Evolutionary conservation across 2,113 vertebrate genomes (phyloP).

Genomic region (Oxyura jamaicensis): DNA sequence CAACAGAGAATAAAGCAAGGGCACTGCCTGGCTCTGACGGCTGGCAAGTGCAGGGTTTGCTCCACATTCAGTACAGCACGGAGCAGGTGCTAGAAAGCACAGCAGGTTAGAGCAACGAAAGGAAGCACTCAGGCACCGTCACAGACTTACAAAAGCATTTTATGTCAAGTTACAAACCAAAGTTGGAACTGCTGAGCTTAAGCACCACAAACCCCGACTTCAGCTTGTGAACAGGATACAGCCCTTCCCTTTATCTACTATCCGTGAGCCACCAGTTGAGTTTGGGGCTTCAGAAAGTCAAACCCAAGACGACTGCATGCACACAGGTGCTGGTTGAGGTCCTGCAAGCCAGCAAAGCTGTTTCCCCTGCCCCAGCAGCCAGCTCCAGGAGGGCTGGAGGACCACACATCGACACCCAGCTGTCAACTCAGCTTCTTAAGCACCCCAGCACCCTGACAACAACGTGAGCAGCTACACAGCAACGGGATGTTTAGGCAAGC

Average conservation of each 20-base stretch:
- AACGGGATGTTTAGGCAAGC: fast-evolving
- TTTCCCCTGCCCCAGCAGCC: background rate
- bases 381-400: background rate
- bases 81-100: background rate
- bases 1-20: fast-evolving
- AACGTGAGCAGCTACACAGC: fast-evolving
- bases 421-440: background rate
- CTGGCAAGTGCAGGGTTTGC: background rate
- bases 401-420: background rate
- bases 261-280: background rate
- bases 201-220: background rate
- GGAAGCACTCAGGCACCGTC: background rate
- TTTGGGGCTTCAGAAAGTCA: background rate
- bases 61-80: too few relatives aligned
- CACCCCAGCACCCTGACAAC: background rate
- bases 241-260: background rate
- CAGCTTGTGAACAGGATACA: fast-evolving
- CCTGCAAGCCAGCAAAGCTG: fast-evolving
- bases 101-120: background rate
- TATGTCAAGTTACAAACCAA: background rate
- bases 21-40: fast-evolving
- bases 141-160: background rate
- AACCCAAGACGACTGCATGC: background rate
- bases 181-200: background rate
- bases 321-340: background rate